Evolutionary conservation across 2,113 vertebrate species (phyloP).

Genomic region (Anarhynchus alexandrinus): DNA sequence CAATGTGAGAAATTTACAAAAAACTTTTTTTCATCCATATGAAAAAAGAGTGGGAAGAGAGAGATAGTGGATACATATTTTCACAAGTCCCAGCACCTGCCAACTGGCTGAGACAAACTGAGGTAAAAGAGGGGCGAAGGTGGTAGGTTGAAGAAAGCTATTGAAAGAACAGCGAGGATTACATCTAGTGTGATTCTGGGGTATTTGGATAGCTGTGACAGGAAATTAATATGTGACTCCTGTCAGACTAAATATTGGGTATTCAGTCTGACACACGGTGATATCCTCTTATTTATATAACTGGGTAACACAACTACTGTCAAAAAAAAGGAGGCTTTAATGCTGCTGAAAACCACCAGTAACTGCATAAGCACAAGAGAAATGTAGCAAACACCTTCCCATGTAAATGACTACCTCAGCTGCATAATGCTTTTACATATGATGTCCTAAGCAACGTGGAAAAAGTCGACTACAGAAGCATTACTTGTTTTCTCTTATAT

Average conservation of each 20-base stretch:
- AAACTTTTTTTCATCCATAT: neutral
- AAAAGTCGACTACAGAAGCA: neutral
- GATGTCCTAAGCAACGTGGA: neutral
- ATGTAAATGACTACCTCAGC: neutral
- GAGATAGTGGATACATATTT: neutral
- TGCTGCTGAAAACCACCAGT: neutral
- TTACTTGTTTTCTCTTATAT: neutral
- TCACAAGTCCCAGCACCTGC: neutral
- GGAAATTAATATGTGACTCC: neutral
- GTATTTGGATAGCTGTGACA: neutral
- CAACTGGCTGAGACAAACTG: neutral
- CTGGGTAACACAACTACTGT: neutral
- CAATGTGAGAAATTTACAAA: neutral
- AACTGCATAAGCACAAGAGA: neutral
- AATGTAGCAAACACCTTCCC: conserved; percentile 8
- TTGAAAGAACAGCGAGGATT: neutral
- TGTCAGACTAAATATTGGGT: conserved; percentile 1
- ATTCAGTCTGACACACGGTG: neutral
- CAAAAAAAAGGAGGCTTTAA: neutral
- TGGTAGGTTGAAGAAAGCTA: neutral
- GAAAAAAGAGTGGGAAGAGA: conserved; percentile 14
- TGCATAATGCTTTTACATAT: neutral
- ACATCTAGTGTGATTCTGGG: neutral
- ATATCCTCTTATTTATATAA: conserved; percentile 51
- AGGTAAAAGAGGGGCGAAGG: neutral